A percentile compares a stretch with the other conserved stretches of the same genome.
Conservation (phyloP, 2,888 invertebrate genomes). For the Lapara coniferarum region DNA sequence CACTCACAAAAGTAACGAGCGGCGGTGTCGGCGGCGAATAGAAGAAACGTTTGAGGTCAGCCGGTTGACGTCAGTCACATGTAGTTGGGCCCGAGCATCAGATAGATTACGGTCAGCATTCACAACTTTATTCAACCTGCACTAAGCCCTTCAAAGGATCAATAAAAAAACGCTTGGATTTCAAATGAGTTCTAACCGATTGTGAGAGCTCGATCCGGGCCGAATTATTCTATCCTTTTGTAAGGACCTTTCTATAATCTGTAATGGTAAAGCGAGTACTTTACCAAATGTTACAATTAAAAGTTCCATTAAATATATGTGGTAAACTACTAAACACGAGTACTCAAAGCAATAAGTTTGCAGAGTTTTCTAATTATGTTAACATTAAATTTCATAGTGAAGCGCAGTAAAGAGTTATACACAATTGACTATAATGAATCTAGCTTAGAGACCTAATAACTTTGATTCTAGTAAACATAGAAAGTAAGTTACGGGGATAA, state of each 20-base stretch:
- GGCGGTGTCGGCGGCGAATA: slow-evolving; percentile 51
- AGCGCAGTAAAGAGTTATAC: slow-evolving; percentile 26
- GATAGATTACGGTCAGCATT: slow-evolving; percentile 70
- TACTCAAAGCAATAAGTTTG: slow-evolving; percentile 24
- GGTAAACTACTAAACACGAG: slow-evolving; percentile 47
- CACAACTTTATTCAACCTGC: slow-evolving; percentile 68
- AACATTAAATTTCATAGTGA: neutral
- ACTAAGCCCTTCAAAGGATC: slow-evolving; percentile 54
- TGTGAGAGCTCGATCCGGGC: slow-evolving; percentile 40
- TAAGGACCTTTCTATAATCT: slow-evolving; percentile 52
- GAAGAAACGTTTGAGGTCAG: slow-evolving; percentile 71
- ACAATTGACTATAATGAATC: slow-evolving; percentile 41
- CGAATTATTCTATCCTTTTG: slow-evolving; percentile 43
- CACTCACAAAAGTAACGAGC: slow-evolving; percentile 69
- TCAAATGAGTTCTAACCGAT: slow-evolving; percentile 51
- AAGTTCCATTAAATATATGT: slow-evolving; percentile 53
- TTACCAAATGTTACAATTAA: slow-evolving; percentile 54
- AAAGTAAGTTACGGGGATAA: neutral
- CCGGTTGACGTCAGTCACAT: slow-evolving; percentile 65
- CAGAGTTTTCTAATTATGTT: slow-evolving; percentile 9
- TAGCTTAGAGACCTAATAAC: slow-evolving; percentile 34
- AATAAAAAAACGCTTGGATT: slow-evolving; percentile 65
- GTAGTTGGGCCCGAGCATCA: slow-evolving; percentile 61
- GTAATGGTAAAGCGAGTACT: slow-evolving; percentile 39
- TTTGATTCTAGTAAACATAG: slow-evolving; percentile 23